These are phyloP conservation scores for Pollachius pollachius DNA, from an alignment of 2,113 vertebrate genomes.

Conservation along the genomic window DNA sequence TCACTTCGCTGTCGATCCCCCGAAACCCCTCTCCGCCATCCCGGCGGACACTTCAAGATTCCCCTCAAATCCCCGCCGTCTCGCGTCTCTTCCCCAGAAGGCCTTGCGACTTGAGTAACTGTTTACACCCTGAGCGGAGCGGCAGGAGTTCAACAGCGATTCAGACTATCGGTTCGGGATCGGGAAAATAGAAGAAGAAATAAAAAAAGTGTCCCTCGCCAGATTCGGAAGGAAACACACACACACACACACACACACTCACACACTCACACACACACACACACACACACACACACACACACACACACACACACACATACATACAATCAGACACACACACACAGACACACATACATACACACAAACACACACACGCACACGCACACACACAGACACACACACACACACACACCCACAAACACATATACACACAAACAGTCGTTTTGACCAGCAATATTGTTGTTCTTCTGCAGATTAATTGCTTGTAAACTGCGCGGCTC, in stretches of 20 bases:
- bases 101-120: constrained; percentile 50
- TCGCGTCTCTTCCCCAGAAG: constrained; percentile 46
- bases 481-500: constrained; percentile 69
- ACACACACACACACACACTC: no score
- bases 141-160: background rate
- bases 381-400: no score
- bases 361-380: no score
- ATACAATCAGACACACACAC: no score
- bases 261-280: no score
- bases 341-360: no score
- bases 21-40: constrained; percentile 56
- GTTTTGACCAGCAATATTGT: constrained; percentile 56
- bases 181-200: background rate
- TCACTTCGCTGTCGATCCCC: constrained; percentile 60
- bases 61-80: constrained; percentile 59
- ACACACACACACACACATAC: no score
- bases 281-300: no score
- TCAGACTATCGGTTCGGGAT: background rate
- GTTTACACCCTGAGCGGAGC: constrained; percentile 56
- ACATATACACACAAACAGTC: constrained; percentile 23
- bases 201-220: no score
- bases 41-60: constrained; percentile 59
- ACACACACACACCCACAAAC: no score
- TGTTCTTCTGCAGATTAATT: constrained; percentile 67
- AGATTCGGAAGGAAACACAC: no score